Base-by-base conservation (phyloP, 2,888 invertebrate species). In the Lottia scabra region DNA sequence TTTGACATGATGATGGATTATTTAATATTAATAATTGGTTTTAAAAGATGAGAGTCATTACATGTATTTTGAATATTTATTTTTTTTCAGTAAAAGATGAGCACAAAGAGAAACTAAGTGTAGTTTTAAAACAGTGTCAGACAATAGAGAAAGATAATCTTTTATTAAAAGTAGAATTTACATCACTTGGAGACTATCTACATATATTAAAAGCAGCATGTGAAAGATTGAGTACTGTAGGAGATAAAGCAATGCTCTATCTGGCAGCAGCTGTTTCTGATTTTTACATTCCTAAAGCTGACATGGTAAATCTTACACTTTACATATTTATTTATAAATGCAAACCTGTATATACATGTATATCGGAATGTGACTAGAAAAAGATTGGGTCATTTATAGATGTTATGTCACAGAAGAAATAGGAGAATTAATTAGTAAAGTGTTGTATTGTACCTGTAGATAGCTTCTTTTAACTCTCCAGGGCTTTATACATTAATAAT, bases 231-330 rank as follows among this genome's bases (percentile, higher is more conserved):
- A 92, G 93, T 15, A 89, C 91, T 64, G 91, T 94, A 66, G 94
- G 94, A 10, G 89, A 92, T 0, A 91, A 92, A 44, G 95, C 95
- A 0, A 89, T 98, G 82, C 90, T 99, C n/a, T 99, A 97, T 89
- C 92, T 99, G 70, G 98, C 99, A 23, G 99, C 99, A 1, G 99
- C 99, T 4, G 99, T 99, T 0, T 98, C 99, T 0, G 99, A 99
- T 91, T 99, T 99, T 92, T 99, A 99, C 90, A 93, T 99, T 89
- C 98, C 98, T 65, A 93, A 94, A 80, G 94, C 94, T 88, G 92
- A 96, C 92, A 94, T 99, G 94, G 97, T 97, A 90, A 92, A 38
- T 38, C 10, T 8, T 38, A 38, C 8, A 38, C 5, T 38, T 38
- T 30, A 90, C 23, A 15, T 10, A 10, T 10, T 62, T 62, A 19